Base-by-base conservation (phyloP, 2,888 invertebrate species). In the Beris morrisii region DNA sequence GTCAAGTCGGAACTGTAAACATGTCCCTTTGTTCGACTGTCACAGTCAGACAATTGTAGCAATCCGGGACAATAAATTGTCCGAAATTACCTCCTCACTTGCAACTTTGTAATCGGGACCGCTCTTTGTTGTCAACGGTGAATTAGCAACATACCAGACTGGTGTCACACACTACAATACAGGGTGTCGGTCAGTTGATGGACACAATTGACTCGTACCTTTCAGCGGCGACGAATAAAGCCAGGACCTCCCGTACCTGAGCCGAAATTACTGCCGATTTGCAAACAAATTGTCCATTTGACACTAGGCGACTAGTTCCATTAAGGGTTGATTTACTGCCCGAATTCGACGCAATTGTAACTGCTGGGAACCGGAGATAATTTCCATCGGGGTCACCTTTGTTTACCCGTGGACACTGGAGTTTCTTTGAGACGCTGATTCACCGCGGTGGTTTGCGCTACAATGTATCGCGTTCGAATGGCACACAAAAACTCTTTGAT, bases 241-340 rank as follows among this genome's bases (percentile, higher is more conserved):
- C 57, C 15, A 32, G 59, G 48, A 59, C 61, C 50, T 61, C 61
- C 50, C 50, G 50, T 61, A 50, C 61, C 61, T 61, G 61, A 50
- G 52, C 61, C 43, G 15, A 44, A 54, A 64, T 64, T 65, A 68
- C 56, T 52, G 64, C 52, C 63, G 65, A 68, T 68, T 68, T 68
- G 61, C 68, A 68, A 68, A 68, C 68, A 68, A 65, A 68, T 68
- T 68, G 68, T 52, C 61, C 68, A 44, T 68, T 67, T 67, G 67
- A 67, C 67, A 64, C 67, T 59, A 38, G 50, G 15, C 43, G 43
- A 67, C 53, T 57, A 22, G 65, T 58, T 54, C 59, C 65, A 67
- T 67, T 67, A 67, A 59, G 67, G 55, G 43, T 54, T 50, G 55
- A 67, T 67, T 67, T 65, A 67, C 59, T 48, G 54, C 58, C 32